Percentiles rank a stretch among this genome's conserved stretches.
These are phyloP conservation scores for Drosophila hydei DNA, from an alignment of 1,140 invertebrate genomes.

Conservation along the genomic window DNA sequence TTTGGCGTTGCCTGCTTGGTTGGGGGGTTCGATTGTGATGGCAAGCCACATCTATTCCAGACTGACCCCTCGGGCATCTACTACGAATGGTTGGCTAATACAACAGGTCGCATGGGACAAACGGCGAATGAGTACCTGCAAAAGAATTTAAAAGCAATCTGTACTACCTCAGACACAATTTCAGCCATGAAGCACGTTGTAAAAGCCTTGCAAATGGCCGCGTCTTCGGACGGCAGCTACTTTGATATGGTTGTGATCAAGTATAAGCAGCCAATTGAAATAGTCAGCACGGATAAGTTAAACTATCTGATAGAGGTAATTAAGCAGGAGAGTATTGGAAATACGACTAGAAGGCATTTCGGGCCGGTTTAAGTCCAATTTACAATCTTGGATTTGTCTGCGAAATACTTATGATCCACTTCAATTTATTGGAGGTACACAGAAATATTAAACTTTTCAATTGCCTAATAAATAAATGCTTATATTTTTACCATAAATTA, in stretches of 20 bases:
- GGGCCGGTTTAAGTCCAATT: background rate
- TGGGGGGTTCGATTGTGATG: conserved; percentile 99
- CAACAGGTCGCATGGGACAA: conserved; percentile 97
- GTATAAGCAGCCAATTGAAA: conserved; percentile 39
- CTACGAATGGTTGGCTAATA: conserved; percentile 99
- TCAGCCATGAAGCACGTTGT: conserved; percentile 48
- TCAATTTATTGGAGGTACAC: too few species aligned
- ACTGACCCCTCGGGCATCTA: conserved; percentile 99
- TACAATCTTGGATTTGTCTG: too few species aligned
- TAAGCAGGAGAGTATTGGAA: conserved; percentile 28
- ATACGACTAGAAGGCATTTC: background rate
- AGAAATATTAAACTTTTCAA: too few species aligned
- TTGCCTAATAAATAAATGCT: too few species aligned
- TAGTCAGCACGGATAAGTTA: conserved; percentile 36
- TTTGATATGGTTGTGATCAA: conserved; percentile 59
- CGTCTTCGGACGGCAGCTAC: conserved; percentile 27
- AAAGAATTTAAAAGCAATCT: conserved; percentile 88
- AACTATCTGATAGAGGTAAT: conserved; percentile 28
- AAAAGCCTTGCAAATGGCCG: conserved; percentile 41
- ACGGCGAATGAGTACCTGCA: conserved; percentile 99
- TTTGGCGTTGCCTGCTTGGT: conserved; percentile 99
- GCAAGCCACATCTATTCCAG: conserved; percentile 97
- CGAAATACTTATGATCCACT: too few species aligned
- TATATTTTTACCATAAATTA: too few species aligned
- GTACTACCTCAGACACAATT: conserved; percentile 6